Evolutionary conservation across 2,113 vertebrate genomes (phyloP), one percentile per base, ranked within the genome.

Genomic region (Prunella himalayana): DNA sequence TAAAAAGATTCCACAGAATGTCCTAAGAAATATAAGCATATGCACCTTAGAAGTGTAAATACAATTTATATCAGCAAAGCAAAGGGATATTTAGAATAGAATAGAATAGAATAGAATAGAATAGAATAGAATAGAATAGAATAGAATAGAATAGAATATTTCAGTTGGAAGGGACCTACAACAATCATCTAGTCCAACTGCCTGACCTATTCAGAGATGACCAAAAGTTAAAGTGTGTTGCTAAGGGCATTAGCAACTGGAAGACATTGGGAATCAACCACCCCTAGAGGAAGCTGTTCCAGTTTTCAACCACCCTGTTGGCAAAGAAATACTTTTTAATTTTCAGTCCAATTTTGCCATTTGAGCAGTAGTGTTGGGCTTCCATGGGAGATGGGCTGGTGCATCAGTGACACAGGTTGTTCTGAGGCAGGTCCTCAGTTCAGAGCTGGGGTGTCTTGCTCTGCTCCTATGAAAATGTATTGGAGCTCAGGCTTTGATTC

Each of bases 21-120:
- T 91, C 89, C 82, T 97, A 86, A 93, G 96, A 97, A 93, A 95
- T 88, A 63, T 85, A 14, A 3, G 31, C 47, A 11, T 60, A 63
- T 93, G 45, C 80, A 73, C 44, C 45, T 93, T 90, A 44, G 77
- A 96, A 91, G 25, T 73, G 39, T 63, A 91, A 94, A 61, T 61
- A 37, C 64, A 83, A 72, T 81, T 84, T 57, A 83, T 87, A 72
- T 56, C 5, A 4, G 4, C 21, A 57, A 86, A 86, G 14, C 15
- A 51, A 54, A 69, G 22, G 44, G 83, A 69, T 68, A 66, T 66
- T 73, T 56, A 13, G 27, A 37, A 33, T 42, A 37, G 44, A 54
- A 21, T 16, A 30, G 53, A 45, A 7, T 16, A 39, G 66, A 51
- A 70, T 30, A 37, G n/a, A 50, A 69, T 37, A 27, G 17, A 68